A percentile compares a stretch with the other conserved stretches of the same genome.
phyloP scores from a whole-genome alignment of 2,888 invertebrate genomes.

The Lucinisca nassula region DNA sequence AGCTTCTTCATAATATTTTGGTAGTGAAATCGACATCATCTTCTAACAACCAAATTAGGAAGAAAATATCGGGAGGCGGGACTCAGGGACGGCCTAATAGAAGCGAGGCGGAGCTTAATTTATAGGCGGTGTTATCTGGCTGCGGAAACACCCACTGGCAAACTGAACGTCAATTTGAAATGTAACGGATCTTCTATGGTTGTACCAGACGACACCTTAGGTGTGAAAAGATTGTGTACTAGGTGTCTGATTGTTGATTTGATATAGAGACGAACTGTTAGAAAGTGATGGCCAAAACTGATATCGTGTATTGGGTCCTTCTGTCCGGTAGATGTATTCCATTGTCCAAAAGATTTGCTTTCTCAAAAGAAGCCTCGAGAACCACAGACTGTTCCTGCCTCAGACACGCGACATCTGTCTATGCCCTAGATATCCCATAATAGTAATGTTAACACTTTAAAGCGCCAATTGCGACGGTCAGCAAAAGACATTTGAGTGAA shows the following conservation, averaged over 20 bases:
- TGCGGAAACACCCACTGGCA: not conserved
- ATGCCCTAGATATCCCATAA: too few relatives aligned
- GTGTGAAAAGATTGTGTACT: not conserved
- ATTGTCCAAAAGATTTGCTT: too few relatives aligned
- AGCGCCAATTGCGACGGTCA: too few relatives aligned
- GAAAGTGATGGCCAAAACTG: not conserved
- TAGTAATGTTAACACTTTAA: too few relatives aligned
- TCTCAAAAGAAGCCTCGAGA: too few relatives aligned
- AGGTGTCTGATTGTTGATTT: conserved; percentile 6
- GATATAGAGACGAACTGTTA: not conserved
- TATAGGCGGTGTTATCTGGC: not conserved
- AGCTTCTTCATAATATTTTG: not conserved
- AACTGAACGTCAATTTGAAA: not conserved
- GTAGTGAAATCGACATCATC: not conserved
- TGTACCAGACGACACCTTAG: not conserved
- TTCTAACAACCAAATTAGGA: not conserved
- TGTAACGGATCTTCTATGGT: conserved; percentile 9
- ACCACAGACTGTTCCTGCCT: too few relatives aligned
- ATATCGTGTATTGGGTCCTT: not conserved
- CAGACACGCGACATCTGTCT: too few relatives aligned
- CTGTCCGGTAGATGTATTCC: not conserved
- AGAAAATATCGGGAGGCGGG: not conserved
- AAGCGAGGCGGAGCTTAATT: not conserved
- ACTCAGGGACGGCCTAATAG: not conserved
- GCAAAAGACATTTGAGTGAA: too few relatives aligned